Evolutionary conservation across 1,140 invertebrate species (phyloP), one percentile per base, ranked within the genome.

Genomic region (Neodiprion fabricii): DNA sequence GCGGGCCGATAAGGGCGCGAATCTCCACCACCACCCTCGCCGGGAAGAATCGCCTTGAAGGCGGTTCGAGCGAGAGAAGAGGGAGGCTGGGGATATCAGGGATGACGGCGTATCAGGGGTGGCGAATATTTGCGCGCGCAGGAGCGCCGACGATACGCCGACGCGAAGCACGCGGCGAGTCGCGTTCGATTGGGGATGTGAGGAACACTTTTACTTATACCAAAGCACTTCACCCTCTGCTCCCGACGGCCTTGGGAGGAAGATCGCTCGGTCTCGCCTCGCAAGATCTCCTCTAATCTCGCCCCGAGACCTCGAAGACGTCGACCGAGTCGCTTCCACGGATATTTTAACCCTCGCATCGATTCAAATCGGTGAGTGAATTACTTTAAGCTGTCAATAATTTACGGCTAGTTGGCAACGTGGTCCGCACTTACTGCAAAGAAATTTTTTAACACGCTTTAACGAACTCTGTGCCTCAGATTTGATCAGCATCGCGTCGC

Each of bases 91-190:
- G 48, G 70, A 40, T 48, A 48, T 48, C n/a, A 17, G 40, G 70
- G 17, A 69, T 23, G 48, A 48, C 70, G 17, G 12, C 70, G 70
- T 48, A 47, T 50, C 40, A 48, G 61, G 50, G 69, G 74, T 70
- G 68, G 76, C 73, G 74, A 67, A 71, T 76, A 80, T 81, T 81
- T 83, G 79, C 78, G 81, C 79, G 75, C 77, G 65, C 77, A 76
- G 76, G 79, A 77, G 68, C 72, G 79, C 73, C 71, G 28, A 78
- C 80, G 78, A 80, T 81, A 85, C 85, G 83, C 84, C 49, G 74
- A 50, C 76, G 75, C 70, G 75, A 73, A 76, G 76, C 79, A 71
- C 77, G 75, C 77, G 82, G 79, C 76, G 83, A 79, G 28, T 40
- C n/a, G 10, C 70, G 47, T n/a, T 48, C 70, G 47, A 40, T 17